Conservation (phyloP, 2,888 invertebrate species). For the Sarcophaga carnaria region DNA sequence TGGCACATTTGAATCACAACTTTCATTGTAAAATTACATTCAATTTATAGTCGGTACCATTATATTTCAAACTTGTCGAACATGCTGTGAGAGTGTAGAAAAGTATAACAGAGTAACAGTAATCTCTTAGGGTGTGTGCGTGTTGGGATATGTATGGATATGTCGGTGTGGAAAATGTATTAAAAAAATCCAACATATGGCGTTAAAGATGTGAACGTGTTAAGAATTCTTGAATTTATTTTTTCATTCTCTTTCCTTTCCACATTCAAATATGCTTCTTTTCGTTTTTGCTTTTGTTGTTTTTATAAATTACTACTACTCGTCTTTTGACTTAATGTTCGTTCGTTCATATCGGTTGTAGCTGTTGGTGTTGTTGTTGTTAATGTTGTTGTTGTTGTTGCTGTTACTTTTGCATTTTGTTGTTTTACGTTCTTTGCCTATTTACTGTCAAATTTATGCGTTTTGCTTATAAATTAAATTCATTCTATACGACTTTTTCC, state of each 20-base stretch:
- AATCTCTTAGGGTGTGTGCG: slow-evolving; percentile 41
- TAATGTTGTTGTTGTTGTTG: slow-evolving; percentile 13
- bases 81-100: no score
- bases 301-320: slow-evolving; percentile 48
- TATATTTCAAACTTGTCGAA: no score
- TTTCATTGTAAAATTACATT: no score
- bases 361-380: slow-evolving; percentile 6
- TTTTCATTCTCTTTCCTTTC: slow-evolving; percentile 14
- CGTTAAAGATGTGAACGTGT: slow-evolving; percentile 81
- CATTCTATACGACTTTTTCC: slow-evolving; percentile 34
- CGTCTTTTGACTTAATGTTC: slow-evolving; percentile 44
- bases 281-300: slow-evolving; percentile 18
- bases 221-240: slow-evolving; percentile 77
- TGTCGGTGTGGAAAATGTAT: slow-evolving; percentile 73
- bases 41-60: no score
- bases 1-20: no score
- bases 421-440: slow-evolving; percentile 44
- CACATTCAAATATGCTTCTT: neutral
- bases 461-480: slow-evolving; percentile 62
- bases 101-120: neutral
- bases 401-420: neutral
- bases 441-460: slow-evolving; percentile 67
- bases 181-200: slow-evolving; percentile 80
- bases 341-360: slow-evolving; percentile 23
- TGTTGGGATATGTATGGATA: no score